Evolutionary conservation across 2,888 invertebrate species (phyloP), one percentile per base, ranked within the genome.

Genomic region (Diaprepes abbreviatus): DNA sequence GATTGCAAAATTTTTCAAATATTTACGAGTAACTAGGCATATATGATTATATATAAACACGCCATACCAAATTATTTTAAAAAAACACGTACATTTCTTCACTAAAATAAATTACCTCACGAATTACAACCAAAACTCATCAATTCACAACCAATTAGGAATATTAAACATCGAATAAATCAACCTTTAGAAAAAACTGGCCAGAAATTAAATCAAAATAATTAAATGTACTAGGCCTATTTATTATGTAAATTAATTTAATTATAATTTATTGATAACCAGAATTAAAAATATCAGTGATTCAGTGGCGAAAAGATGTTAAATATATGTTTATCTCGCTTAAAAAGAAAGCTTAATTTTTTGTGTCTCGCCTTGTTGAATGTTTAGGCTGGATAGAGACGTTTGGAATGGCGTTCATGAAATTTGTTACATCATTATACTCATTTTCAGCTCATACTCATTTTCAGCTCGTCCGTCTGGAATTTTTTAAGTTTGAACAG

Each of bases 191-290:
- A 28, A 50, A 50, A 50, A 50, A 50, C 21, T 50, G 28, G 16
- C 48, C 7, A 50, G 16, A 9, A 21, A 50, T 28, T 14, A 24
- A 50, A 50, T 50, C 48, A 50, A 50, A 50, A 28, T 50, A 50
- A 50, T 19, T 45, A 28, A 28, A 28, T 3, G 14, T 28, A 50
- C 14, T 50, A 50, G 48, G 55, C 21, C 55, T 55, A 55, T 55
- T 31, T 31, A 55, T 55, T 55, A 55, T 1, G 3, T 10, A 36
- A 55, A 55, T 55, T 55, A 55, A 55, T 36, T 55, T 36, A 38
- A 14, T 19, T 55, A 55, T 50, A 50, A 50, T 36, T 52, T 52
- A 52, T 35, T n/a, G 36, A 55, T 38, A 35, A 55, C 24, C n/a
- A 16, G 28, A 38, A 55, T 33, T 55, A 33, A 36, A 36, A 55